These are phyloP conservation scores for Prionchulus punctatus DNA, from an alignment of 2,888 invertebrate genomes.

Conservation along the genomic window DNA sequence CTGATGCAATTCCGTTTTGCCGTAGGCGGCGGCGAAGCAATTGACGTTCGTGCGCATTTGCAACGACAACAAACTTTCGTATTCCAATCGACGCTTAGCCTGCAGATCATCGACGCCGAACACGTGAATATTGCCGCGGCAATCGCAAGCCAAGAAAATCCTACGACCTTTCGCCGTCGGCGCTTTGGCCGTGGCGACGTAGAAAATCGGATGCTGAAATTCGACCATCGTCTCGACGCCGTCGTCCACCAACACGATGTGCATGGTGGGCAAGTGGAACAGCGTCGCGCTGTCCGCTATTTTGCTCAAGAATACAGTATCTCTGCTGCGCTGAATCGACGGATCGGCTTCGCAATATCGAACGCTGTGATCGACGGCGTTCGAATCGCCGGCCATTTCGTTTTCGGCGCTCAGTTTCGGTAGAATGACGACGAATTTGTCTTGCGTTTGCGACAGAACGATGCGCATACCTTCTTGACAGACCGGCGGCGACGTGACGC, in stretches of 20 bases:
- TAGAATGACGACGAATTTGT: neutral
- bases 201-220: no score
- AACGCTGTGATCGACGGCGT: neutral
- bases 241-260: no score
- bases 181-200: no score
- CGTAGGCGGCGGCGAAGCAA: neutral
- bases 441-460: neutral
- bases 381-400: neutral
- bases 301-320: no score
- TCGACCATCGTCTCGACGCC: no score
- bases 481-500: neutral
- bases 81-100: neutral
- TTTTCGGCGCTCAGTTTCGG: neutral
- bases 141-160: neutral
- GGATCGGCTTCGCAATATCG: neutral
- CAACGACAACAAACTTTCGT: neutral
- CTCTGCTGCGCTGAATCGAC: no score
- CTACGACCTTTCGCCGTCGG: no score
- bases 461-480: neutral
- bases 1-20: neutral
- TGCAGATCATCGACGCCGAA: neutral
- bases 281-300: no score
- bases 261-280: no score
- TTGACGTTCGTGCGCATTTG: neutral
- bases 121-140: neutral